Percentiles rank a stretch among this genome's conserved stretches.
phyloP scores from a whole-genome alignment of 1,140 invertebrate genomes.

The Zeugodacus cucurbitae region DNA sequence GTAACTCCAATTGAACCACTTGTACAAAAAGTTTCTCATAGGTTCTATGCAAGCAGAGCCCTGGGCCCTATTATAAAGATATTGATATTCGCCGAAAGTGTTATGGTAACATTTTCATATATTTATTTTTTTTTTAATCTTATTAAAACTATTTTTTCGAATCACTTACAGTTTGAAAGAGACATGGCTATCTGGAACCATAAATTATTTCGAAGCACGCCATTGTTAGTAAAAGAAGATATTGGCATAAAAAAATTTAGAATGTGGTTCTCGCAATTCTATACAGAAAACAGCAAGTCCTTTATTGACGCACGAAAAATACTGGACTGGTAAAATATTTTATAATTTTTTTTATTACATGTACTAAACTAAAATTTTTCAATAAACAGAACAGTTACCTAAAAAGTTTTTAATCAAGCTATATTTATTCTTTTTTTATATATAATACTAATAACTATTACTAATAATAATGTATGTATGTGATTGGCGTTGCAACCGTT shows the following conservation, averaged over 20 bases:
- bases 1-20: constrained; percentile 85
- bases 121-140: not conserved
- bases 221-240: constrained; percentile 82
- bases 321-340: constrained; percentile 46
- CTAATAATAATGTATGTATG: no score
- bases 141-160: not conserved
- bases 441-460: no score
- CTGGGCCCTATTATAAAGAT: constrained; percentile 76
- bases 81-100: constrained; percentile 76
- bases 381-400: no score
- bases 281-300: constrained; percentile 78
- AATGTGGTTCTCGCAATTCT: constrained; percentile 90
- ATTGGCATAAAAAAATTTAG: constrained; percentile 77
- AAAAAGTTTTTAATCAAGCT: no score
- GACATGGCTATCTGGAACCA: constrained; percentile 92
- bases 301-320: constrained; percentile 66
- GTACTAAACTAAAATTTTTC: no score
- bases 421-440: no score
- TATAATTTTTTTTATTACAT: not conserved
- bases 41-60: constrained; percentile 74
- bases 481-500: no score
- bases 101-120: constrained; percentile 73
- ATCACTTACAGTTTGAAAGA: constrained; percentile 77
- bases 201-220: constrained; percentile 79
- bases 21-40: constrained; percentile 81